Base-by-base conservation (phyloP, 1,140 invertebrate species). In the Ips nitidus region DNA sequence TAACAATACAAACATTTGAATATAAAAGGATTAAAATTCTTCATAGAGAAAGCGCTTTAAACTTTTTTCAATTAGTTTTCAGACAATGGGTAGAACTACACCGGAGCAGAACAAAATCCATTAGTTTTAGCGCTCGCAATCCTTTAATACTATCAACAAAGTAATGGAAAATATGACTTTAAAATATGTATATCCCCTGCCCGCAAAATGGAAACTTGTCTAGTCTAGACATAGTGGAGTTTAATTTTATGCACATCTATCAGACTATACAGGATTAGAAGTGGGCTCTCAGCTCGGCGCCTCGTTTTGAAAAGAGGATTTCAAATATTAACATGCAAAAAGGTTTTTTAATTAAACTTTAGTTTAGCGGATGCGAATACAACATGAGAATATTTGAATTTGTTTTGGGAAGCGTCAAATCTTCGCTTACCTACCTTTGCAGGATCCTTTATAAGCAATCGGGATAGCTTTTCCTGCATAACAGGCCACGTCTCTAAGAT, bases 371-470 rank as follows among this genome's bases (percentile, higher is more conserved):
- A 22, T 22, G 22, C 22, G 22, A 22, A 22, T 22, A 22, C 22
- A 22, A 22, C 22, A 22, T 22, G 22, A 22, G 22, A 22, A 22
- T 22, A 22, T 22, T 22, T 22, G 22, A 22, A 22, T 22, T 22
- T 22, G 22, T 22, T 22, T 22, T 22, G 22, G 22, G 22, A 22
- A 22, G 22, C 22, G 22, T 22, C 22, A 22, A 22, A 22, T 22
- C 22, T 47, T 47, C n/a, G 50, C 40, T 67, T 63, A 69, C 60
- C 58, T 50, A 75, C 73, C 67, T 74, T 68, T 71, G 83, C 95
- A 97, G 73, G 88, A 86, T 71, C 94, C 95, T 79, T 87, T 88
- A 81, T 95, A 96, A 40, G 93, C 92, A 42, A 94, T 85, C 45
- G 90, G 92, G 80, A 97, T 90, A 66, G 92, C 90, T 74, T 88